These are phyloP conservation scores for Nephrotoma appendiculata DNA, from an alignment of 2,888 invertebrate species.

Conservation along the genomic window DNA sequence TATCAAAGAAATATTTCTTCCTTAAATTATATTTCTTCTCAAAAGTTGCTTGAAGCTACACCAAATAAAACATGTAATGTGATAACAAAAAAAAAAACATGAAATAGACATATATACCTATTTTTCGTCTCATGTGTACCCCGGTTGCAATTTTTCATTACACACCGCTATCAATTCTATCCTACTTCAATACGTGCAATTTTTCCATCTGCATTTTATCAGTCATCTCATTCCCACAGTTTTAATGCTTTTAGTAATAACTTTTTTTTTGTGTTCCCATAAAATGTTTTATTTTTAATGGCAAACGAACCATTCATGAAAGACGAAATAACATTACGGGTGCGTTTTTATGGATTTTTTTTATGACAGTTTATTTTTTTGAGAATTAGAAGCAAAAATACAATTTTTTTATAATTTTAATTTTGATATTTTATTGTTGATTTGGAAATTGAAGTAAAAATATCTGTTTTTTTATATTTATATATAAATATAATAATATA, in stretches of 20 bases:
- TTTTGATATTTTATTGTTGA: not conserved
- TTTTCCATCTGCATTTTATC: not conserved
- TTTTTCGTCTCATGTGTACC: not conserved
- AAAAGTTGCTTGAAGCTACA: not conserved
- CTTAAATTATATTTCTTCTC: not conserved
- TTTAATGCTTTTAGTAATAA: not conserved
- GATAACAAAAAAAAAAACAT: not conserved
- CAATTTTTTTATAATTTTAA: not conserved
- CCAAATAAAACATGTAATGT: too few species aligned
- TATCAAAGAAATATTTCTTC: too few species aligned
- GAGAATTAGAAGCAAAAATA: not conserved
- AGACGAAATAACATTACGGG: not conserved
- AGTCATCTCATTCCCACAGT: not conserved
- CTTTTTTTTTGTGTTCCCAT: not conserved
- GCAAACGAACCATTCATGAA: slow-evolving; percentile 3
- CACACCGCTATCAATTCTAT: not conserved
- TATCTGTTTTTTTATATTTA: not conserved
- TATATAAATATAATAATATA: too few species aligned
- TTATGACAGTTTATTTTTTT: not conserved
- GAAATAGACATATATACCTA: not conserved
- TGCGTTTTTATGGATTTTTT: not conserved
- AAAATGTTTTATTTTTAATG: not conserved
- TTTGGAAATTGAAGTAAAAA: not conserved
- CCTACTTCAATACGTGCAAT: not conserved
- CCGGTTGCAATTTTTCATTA: not conserved